These are phyloP conservation scores for Tridacna gigas DNA, from an alignment of 2,888 invertebrate species.

Conservation along the genomic window DNA sequence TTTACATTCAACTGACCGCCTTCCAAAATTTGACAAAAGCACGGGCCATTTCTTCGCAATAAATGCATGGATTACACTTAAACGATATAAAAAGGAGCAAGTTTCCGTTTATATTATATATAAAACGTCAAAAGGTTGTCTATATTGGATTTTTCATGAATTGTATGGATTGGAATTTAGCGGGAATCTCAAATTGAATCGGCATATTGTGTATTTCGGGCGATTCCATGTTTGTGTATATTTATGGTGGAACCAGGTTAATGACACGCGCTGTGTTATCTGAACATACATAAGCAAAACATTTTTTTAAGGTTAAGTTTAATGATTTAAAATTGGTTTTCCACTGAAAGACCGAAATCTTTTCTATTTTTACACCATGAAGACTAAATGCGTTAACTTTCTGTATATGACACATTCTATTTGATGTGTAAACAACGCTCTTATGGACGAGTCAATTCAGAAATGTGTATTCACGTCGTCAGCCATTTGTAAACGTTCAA, in stretches of 20 bases:
- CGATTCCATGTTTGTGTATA: background rate
- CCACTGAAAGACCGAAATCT: background rate
- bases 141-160: no score
- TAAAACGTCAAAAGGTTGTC: no score
- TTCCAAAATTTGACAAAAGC: background rate
- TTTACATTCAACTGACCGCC: background rate
- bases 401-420: background rate
- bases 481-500: conserved; percentile 24
- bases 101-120: no score
- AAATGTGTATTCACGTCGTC: conserved; percentile 12
- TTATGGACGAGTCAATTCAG: conserved; percentile 1
- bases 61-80: no score
- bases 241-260: background rate
- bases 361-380: background rate
- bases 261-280: background rate
- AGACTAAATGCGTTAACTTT: background rate
- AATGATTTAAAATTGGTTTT: background rate
- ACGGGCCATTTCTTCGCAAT: no score
- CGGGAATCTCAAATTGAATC: conserved; percentile 22
- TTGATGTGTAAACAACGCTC: background rate
- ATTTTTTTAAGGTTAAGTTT: background rate
- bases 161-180: conserved; percentile 2
- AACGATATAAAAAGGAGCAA: no score
- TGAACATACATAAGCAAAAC: background rate
- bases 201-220: conserved; percentile 15